Base-by-base conservation (phyloP, 2,888 invertebrate species). In the Erpobdella octoculata region DNA sequence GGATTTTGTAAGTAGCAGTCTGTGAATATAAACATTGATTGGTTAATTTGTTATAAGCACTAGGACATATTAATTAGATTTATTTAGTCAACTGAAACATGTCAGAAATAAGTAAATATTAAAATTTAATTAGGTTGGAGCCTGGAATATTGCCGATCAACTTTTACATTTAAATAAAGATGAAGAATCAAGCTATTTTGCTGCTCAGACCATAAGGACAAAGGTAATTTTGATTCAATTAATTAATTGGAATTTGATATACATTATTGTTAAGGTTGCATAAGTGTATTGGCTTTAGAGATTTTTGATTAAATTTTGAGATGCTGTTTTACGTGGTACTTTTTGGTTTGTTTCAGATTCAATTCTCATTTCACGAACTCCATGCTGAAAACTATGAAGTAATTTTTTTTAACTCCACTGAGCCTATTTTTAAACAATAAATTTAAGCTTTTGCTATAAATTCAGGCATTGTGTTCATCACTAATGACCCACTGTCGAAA, bases 131-230 rank as follows among this genome's bases (percentile, higher is more conserved):
- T 46, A 97, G 96, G 90, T 96, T 71, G 91, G 89, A 83, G 94
- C 97, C 21, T 98, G 98, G 98, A 91, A 92, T 81, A 88, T 96
- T 78, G 91, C 96, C 9, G 96, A 98, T 83, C 92, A 94, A 83
- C 87, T 98, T 76, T 85, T 98, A 70, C 91, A 91, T 77, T 88
- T 91, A 78, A 92, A 93, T 80, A 87, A 89, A 75, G 92, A 93
- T 83, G 84, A 92, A 74, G 90, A 94, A 79, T 92, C 93, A 3
- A 93, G 94, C 84, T 96, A 95, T 82, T 97, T 98, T 85, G 97
- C 95, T 65, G 95, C 97, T 15, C 97, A 97, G 84, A 98, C 97
- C 1, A 92, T 98, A 90, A 87, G 96, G 78, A 91, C 91, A 35
- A 97, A 97, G 86, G 93, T 74, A 53, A 59, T 41, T 58, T 21